A percentile compares a stretch with the other conserved stretches of the same genome.
Conservation (phyloP, 1,140 invertebrate species). For the Drosophila yakuba region DNA sequence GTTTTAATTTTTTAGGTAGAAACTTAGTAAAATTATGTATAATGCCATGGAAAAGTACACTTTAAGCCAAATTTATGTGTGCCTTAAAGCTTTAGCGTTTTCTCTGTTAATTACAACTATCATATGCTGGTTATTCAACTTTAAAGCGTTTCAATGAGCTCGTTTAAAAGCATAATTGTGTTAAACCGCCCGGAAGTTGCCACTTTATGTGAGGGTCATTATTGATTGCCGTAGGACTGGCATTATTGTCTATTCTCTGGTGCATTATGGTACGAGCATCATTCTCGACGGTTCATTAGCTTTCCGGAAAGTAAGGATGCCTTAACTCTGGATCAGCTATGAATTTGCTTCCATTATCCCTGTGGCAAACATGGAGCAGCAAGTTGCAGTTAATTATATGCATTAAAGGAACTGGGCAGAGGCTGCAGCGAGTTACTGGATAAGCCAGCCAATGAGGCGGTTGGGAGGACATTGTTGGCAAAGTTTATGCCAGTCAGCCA, state of each 20-base stretch:
- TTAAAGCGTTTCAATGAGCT: too few relatives aligned
- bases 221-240: conserved; percentile 16
- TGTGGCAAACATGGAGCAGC: conserved; percentile 30
- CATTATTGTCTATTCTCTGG: conserved; percentile 1
- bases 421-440: conserved; percentile 1
- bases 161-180: too few relatives aligned
- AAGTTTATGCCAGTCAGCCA: conserved; percentile 6
- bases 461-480: conserved; percentile 7
- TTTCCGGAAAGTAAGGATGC: not conserved
- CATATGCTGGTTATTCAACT: too few relatives aligned
- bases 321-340: conserved; percentile 11
- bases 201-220: conserved; percentile 2
- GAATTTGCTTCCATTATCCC: conserved; percentile 34
- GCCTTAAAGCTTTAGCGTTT: too few relatives aligned
- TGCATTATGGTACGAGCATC: not conserved
- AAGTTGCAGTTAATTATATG: conserved; percentile 53
- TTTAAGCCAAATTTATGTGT: too few relatives aligned
- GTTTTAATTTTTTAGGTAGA: too few relatives aligned
- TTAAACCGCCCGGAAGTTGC: not conserved
- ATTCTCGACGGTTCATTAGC: not conserved
- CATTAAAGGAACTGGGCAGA: conserved; percentile 20
- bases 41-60: too few relatives aligned
- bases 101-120: too few relatives aligned
- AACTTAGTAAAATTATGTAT: too few relatives aligned
- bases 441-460: conserved; percentile 5